Conservation (phyloP, 2,888 invertebrate species). For the Eupithecia pulchellata region DNA sequence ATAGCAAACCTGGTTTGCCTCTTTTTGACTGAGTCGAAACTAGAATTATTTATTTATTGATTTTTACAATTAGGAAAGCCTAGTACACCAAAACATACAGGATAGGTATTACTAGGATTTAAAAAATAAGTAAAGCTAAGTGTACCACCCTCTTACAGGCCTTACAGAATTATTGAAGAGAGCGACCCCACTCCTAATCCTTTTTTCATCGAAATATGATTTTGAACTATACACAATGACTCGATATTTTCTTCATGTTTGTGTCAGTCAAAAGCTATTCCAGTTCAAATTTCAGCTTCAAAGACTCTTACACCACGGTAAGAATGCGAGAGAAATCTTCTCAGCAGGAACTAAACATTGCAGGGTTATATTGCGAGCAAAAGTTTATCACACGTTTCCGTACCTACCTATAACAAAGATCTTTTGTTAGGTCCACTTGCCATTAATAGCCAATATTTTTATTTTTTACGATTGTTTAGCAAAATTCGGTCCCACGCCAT, state of each 20-base stretch:
- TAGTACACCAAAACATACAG: no score
- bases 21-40: background rate
- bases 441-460: no score
- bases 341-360: background rate
- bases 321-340: background rate
- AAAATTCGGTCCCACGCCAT: no score
- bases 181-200: no score
- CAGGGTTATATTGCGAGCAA: background rate
- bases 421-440: constrained; percentile 59
- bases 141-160: no score
- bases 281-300: background rate
- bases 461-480: no score
- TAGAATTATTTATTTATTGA: no score
- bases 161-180: no score
- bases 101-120: no score
- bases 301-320: background rate
- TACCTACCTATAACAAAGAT: background rate
- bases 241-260: background rate
- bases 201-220: no score
- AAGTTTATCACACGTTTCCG: background rate
- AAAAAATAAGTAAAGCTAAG: no score
- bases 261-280: background rate
- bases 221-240: background rate
- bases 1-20: background rate
- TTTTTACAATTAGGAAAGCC: no score